Evolutionary conservation across 2,888 invertebrate species (phyloP), one percentile per base, ranked within the genome.

Genomic region (Malthinus flaveolus): DNA sequence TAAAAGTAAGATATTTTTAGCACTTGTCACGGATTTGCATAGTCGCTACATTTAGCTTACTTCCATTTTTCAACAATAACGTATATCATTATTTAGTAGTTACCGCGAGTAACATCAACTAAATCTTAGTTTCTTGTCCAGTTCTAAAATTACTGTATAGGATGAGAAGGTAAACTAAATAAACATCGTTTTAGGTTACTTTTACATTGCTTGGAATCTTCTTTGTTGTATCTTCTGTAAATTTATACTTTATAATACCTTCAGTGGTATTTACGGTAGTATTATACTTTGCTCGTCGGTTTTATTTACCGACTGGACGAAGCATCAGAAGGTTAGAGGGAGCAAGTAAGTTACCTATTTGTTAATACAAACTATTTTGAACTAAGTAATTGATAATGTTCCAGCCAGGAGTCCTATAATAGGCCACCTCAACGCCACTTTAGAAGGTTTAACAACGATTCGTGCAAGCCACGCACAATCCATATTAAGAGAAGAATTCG

Each of bases 241-340:
- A 90, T 68, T 85, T 87, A 2, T 83, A 85, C 78, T 81, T 89
- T 3, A 67, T 88, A 42, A 73, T 86, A 4, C 86, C 88, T 0
- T 85, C 88, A 0, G 76, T 81, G 0, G 71, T 86, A 1, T 82
- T 91, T 6, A 82, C 84, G 0, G 61, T 83, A 1, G 67, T 88
- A 8, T 87, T 91, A 71, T 83, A 83, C 55, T 73, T 83, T 8
- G 74, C 90, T 10, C 74, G 91, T 11, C 76, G 80, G 1, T 80
- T 88, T 64, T 91, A 89, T 77, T 78, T 91, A 8, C 73, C 81
- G 15, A 89, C 89, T 9, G 87, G 89, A 7, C 77, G 90, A 11
- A 88, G 87, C 68, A 76, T 91, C 32, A 91, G 86, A 76, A 77
- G 85, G 67, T 80, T 87, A 1, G 87, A 87, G 70, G 85, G 86